These are phyloP conservation scores for Corythornis vintsioides DNA, from an alignment of 2,113 vertebrate species.

Conservation along the genomic window DNA sequence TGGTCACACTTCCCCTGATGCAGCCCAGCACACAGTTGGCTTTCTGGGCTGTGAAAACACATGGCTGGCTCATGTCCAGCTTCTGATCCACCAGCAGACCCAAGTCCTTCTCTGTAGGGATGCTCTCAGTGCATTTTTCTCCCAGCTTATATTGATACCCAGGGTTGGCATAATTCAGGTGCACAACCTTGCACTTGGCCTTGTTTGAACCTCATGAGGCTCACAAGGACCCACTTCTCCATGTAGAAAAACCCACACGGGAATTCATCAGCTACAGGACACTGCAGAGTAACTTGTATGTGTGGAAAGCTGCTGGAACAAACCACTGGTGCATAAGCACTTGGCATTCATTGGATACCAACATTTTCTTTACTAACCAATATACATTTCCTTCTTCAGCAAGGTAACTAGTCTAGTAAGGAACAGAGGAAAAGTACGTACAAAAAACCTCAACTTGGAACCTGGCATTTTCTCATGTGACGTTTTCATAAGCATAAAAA, in stretches of 20 bases:
- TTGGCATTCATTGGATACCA: background rate
- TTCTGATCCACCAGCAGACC: background rate
- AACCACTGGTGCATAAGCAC: background rate
- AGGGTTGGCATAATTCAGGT: background rate
- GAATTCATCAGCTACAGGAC: background rate
- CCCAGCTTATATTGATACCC: background rate
- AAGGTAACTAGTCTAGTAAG: background rate
- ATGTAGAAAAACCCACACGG: background rate
- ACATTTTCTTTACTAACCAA: background rate
- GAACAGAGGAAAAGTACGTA: background rate
- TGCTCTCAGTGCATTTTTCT: background rate
- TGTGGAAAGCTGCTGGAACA: background rate
- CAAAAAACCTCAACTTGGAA: background rate
- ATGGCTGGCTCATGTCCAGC: fast-evolving
- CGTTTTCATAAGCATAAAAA: background rate
- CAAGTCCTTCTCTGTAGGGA: background rate
- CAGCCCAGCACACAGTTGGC: background rate
- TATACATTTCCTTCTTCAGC: background rate
- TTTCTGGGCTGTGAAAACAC: background rate
- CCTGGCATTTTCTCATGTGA: background rate
- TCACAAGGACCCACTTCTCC: background rate
- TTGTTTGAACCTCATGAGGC: background rate
- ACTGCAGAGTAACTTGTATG: background rate
- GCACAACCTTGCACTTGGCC: background rate
- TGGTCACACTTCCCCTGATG: background rate